Evolutionary conservation across 2,113 vertebrate genomes (phyloP).

Genomic region (Ophiodon elongatus): DNA sequence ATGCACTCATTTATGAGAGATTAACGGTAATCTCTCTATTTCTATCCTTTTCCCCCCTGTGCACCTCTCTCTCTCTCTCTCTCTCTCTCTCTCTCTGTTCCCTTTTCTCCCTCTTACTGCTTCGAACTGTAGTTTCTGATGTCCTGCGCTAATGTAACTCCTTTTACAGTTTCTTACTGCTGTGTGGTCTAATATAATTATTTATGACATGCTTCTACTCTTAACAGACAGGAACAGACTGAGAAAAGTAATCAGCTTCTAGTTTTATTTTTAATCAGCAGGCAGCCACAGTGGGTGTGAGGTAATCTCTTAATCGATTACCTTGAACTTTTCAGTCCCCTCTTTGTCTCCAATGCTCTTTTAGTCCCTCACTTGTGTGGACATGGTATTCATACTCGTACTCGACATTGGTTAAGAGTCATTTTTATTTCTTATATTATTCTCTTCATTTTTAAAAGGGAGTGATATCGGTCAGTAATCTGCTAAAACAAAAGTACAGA

Average conservation of each 20-base stretch:
- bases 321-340: constrained; percentile 14
- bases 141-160: constrained; percentile 24
- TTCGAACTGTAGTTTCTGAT: constrained; percentile 35
- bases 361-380: constrained; percentile 1
- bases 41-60: constrained; percentile 64
- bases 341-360: constrained; percentile 19
- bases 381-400: not conserved
- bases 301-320: constrained; percentile 51
- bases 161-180: constrained; percentile 10
- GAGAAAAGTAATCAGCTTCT: not conserved
- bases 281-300: constrained; percentile 21
- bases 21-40: constrained; percentile 87
- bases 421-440: constrained; percentile 49
- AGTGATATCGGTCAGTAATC: constrained; percentile 2
- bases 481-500: constrained; percentile 8
- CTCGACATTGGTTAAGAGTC: constrained; percentile 9
- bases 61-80: constrained; percentile 74
- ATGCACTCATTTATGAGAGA: constrained; percentile 86
- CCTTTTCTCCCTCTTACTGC: constrained; percentile 26
- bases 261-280: constrained; percentile 33
- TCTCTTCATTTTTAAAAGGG: constrained; percentile 31
- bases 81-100: constrained; percentile 17
- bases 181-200: not conserved
- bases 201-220: constrained; percentile 12
- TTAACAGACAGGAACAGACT: not conserved